Conservation (phyloP, 2,113 vertebrate genomes). For the Corythornis madagascariensis region DNA sequence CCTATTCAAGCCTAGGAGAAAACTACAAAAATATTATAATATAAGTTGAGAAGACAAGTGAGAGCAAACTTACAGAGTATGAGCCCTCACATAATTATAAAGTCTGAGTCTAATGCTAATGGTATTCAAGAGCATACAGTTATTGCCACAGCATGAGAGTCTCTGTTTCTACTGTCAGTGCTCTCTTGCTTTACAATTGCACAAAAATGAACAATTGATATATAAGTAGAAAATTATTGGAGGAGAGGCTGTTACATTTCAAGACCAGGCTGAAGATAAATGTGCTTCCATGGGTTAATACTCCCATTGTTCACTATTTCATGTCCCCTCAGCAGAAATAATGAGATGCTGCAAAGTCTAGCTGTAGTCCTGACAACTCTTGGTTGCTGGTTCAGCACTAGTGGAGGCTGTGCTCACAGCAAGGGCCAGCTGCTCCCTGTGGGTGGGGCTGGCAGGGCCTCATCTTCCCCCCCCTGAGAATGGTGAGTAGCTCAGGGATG, state of each 20-base stretch:
- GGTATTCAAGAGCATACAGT: conserved; percentile 39
- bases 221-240: conserved; percentile 37
- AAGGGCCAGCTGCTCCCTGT: neutral
- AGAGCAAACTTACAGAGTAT: conserved; percentile 48
- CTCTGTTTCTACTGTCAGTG: conserved; percentile 39
- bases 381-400: neutral
- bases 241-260: conserved; percentile 35
- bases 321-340: neutral
- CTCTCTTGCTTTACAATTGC: neutral
- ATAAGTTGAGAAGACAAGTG: conserved; percentile 25
- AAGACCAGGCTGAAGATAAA: conserved; percentile 54
- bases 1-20: conserved; percentile 39
- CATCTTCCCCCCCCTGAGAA: neutral
- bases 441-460: neutral
- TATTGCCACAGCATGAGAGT: conserved; percentile 54
- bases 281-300: neutral
- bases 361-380: neutral
- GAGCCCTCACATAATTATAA: conserved; percentile 58
- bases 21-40: conserved; percentile 65
- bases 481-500: accelerated
- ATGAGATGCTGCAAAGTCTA: neutral
- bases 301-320: neutral
- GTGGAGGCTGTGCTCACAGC: neutral
- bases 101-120: conserved; percentile 8
- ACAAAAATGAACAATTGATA: conserved; percentile 22